These are phyloP conservation scores for Rhingia campestris DNA, from an alignment of 2,888 invertebrate species.

Conservation along the genomic window DNA sequence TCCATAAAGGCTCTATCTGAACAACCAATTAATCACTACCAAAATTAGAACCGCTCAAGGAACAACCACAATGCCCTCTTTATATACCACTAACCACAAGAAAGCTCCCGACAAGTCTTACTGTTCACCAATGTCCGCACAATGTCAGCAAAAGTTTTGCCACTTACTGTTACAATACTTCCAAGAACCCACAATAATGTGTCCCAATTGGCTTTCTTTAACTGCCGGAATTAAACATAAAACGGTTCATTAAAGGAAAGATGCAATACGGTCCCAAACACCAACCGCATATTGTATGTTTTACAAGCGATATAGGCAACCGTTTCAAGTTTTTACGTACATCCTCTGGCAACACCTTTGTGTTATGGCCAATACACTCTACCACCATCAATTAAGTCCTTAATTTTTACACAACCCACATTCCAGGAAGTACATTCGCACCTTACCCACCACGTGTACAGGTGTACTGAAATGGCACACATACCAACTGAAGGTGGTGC, in stretches of 20 bases:
- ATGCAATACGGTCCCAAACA: not conserved
- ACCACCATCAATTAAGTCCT: constrained; percentile 56
- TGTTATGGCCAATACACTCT: constrained; percentile 21
- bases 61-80: too few species aligned
- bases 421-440: not conserved
- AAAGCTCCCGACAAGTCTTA: too few species aligned
- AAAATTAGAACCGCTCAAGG: too few species aligned
- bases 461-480: not conserved
- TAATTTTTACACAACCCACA: constrained; percentile 33
- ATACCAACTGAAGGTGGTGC: not conserved
- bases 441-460: not conserved
- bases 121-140: too few species aligned
- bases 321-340: constrained; percentile 5
- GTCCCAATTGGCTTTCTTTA: constrained; percentile 1
- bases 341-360: constrained; percentile 23
- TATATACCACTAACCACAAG: too few species aligned
- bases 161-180: constrained; percentile 32
- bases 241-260: not conserved
- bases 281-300: constrained; percentile 31
- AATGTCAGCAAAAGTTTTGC: not conserved
- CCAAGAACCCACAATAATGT: constrained; percentile 17
- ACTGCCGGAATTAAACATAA: constrained; percentile 18
- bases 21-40: too few species aligned
- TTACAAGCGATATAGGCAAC: constrained; percentile 12
- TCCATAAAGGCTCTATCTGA: too few species aligned